phyloP scores from a whole-genome alignment of 53 echinoderm and acorn worm species.

The Echinarachnius parma region DNA sequence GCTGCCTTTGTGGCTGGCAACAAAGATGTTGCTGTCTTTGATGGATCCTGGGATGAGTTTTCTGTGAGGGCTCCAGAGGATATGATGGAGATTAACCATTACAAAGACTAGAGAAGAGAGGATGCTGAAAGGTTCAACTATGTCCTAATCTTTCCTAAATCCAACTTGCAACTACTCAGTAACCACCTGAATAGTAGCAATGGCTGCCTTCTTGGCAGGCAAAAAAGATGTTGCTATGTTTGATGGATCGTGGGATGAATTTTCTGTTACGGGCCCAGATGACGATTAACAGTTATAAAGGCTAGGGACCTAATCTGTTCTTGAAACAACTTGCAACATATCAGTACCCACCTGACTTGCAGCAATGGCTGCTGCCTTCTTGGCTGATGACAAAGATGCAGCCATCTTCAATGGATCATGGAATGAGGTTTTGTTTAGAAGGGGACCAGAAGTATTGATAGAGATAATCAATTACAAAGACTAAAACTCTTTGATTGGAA shows the following conservation, averaged over 20 bases:
- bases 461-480: too few relatives aligned
- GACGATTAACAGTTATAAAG: too few relatives aligned
- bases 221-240: slow-evolving; percentile 64
- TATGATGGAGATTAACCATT: slow-evolving; percentile 21
- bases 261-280: slow-evolving; percentile 2
- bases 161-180: too few relatives aligned
- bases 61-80: slow-evolving; percentile 49
- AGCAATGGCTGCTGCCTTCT: not conserved
- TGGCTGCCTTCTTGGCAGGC: slow-evolving; percentile 62
- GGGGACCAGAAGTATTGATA: not conserved
- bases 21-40: slow-evolving; percentile 73
- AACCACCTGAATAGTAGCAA: slow-evolving; percentile 61
- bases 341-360: not conserved
- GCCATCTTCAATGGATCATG: not conserved
- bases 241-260: slow-evolving; percentile 84
- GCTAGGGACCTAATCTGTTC: too few relatives aligned
- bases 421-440: not conserved
- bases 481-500: too few relatives aligned
- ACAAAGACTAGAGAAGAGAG: not conserved
- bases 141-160: too few relatives aligned
- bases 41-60: slow-evolving; percentile 93
- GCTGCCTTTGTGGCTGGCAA: slow-evolving; percentile 75
- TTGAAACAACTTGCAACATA: not conserved
- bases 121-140: too few relatives aligned
- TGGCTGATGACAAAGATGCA: not conserved